Evolutionary conservation across 2,797 vertebrate species (phyloP).

Genomic region (Spizella passerina): DNA sequence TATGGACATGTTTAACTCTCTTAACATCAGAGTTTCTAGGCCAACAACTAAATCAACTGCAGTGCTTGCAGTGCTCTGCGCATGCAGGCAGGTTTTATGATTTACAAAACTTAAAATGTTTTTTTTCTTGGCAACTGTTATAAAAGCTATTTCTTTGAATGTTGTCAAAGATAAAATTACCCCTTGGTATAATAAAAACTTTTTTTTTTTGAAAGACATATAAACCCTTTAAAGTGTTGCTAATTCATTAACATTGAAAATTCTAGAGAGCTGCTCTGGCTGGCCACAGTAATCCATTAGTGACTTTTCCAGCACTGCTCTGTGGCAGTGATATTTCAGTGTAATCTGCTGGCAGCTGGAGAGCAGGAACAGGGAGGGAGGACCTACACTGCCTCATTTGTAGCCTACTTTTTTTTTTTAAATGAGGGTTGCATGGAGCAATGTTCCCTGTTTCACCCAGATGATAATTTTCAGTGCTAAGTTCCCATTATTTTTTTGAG

Average conservation of each 20-base stretch:
- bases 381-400: neutral
- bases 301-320: neutral
- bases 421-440: neutral
- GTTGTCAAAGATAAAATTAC: conserved; percentile 43
- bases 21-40: conserved; percentile 67
- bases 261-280: neutral
- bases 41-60: conserved; percentile 61
- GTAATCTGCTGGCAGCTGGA: neutral
- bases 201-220: neutral
- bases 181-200: neutral
- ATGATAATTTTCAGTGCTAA: neutral
- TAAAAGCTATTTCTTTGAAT: neutral
- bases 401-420: neutral
- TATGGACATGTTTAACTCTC: conserved; percentile 65
- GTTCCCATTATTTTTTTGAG: neutral
- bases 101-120: conserved; percentile 68
- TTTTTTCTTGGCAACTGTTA: too few relatives aligned
- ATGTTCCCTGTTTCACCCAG: neutral
- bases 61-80: neutral
- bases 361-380: neutral
- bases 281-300: neutral
- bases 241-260: conserved; percentile 62
- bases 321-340: conserved; percentile 41
- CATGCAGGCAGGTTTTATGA: conserved; percentile 59
- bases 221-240: conserved; percentile 6